Percentiles rank a stretch among this genome's conserved stretches.
These are phyloP conservation scores for Syngnathus floridae DNA, from an alignment of 2,113 vertebrate species.

Conservation along the genomic window DNA sequence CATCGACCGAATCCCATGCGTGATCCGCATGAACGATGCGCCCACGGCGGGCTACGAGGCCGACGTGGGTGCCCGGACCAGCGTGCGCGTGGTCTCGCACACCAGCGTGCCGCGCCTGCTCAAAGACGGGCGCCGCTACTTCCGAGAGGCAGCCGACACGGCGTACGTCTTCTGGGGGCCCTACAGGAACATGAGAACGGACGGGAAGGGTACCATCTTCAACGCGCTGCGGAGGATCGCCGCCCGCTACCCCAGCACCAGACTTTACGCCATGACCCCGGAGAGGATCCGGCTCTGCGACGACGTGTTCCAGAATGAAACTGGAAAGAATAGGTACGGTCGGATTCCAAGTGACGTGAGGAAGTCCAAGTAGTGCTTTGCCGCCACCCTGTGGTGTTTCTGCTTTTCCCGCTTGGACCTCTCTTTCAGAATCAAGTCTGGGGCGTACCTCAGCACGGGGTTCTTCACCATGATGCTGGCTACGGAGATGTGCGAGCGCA, in stretches of 20 bases:
- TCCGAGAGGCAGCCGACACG: slow-evolving; percentile 74
- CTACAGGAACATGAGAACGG: slow-evolving; percentile 77
- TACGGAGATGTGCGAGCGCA: slow-evolving; percentile 83
- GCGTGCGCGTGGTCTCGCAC: slow-evolving; percentile 88
- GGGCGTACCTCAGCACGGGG: slow-evolving; percentile 91
- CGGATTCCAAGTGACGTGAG: background rate
- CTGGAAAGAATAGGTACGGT: slow-evolving; percentile 87
- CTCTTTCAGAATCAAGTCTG: slow-evolving; percentile 80
- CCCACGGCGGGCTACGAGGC: slow-evolving; percentile 79
- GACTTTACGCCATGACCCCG: slow-evolving; percentile 79
- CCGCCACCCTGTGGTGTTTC: background rate
- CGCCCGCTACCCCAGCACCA: slow-evolving; percentile 67
- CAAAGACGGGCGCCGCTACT: slow-evolving; percentile 77
- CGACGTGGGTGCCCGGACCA: slow-evolving; percentile 86
- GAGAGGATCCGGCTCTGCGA: slow-evolving; percentile 84
- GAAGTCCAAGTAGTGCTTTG: background rate
- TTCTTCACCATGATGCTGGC: slow-evolving; percentile 95
- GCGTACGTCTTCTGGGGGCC: slow-evolving; percentile 90
- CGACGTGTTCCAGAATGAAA: slow-evolving; percentile 84
- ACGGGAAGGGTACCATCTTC: slow-evolving; percentile 75
- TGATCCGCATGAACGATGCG: slow-evolving; percentile 95
- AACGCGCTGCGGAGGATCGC: slow-evolving; percentile 70
- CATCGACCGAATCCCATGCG: slow-evolving; percentile 80
- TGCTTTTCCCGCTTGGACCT: background rate
- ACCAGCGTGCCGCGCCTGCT: slow-evolving; percentile 87